Percentiles rank a stretch among this genome's conserved stretches.
Evolutionary conservation across 2,888 invertebrate species (phyloP).

Genomic region (Mechanitis messenoides): DNA sequence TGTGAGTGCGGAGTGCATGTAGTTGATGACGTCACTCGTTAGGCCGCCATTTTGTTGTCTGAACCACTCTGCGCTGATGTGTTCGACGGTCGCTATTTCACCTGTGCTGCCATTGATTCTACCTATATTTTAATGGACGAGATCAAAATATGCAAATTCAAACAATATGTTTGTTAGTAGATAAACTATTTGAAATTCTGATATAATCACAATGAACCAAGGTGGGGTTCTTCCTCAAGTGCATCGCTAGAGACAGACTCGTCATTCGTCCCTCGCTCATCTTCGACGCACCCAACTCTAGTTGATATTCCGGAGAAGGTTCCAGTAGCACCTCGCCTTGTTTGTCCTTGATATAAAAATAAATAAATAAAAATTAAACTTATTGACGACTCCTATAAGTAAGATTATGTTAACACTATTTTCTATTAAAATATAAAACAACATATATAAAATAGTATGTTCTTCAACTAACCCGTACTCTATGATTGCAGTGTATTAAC

Average conservation of each 20-base stretch:
- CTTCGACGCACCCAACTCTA: conserved; percentile 51
- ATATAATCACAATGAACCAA: conserved; percentile 48
- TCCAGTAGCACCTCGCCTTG: conserved; percentile 51
- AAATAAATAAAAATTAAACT: background rate
- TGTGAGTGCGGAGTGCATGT: conserved; percentile 37
- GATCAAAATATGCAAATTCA: background rate
- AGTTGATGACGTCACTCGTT: conserved; percentile 24
- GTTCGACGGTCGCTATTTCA: conserved; percentile 46
- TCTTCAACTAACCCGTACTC: conserved; percentile 39
- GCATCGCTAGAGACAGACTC: conserved; percentile 43
- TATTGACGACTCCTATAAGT: background rate
- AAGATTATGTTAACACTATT: too few species aligned
- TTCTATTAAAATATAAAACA: too few species aligned
- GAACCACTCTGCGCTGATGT: conserved; percentile 24
- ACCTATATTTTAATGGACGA: conserved; percentile 34
- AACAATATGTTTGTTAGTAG: background rate
- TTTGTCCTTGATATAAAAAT: conserved; percentile 35
- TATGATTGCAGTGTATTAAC: conserved; percentile 56
- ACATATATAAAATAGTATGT: too few species aligned
- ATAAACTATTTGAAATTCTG: background rate
- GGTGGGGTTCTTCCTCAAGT: conserved; percentile 42
- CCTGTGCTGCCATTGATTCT: conserved; percentile 52
- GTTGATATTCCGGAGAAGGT: conserved; percentile 59
- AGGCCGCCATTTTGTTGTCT: conserved; percentile 19
- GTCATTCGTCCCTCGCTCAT: conserved; percentile 35